Evolutionary conservation across 2,797 vertebrate species (phyloP).

Genomic region (Poeciliopsis infans): DNA sequence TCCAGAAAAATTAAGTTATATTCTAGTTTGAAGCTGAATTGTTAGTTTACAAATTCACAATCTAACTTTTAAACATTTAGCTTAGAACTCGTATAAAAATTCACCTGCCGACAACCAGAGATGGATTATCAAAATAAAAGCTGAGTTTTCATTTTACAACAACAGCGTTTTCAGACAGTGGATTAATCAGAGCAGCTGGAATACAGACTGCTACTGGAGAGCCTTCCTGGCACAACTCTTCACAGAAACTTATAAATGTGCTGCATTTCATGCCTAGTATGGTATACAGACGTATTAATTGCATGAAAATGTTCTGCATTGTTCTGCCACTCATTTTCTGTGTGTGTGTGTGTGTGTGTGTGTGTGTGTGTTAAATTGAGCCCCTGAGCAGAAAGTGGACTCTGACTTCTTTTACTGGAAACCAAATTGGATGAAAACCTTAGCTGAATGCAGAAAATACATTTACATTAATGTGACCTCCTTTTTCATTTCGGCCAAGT

Average conservation of each 20-base stretch:
- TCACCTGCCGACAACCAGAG: too few relatives aligned
- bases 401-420: slow-evolving; percentile 20
- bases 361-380: slow-evolving; percentile 1
- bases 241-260: neutral
- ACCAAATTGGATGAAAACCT: slow-evolving; percentile 15
- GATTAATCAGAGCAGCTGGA: neutral
- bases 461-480: slow-evolving; percentile 45
- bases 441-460: slow-evolving; percentile 37
- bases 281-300: neutral
- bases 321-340: neutral
- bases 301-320: neutral
- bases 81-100: too few relatives aligned
- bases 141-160: neutral
- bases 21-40: neutral
- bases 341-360: neutral
- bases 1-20: too few relatives aligned
- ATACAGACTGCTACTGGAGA: neutral
- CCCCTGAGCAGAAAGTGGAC: slow-evolving; percentile 6
- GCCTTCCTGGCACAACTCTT: neutral
- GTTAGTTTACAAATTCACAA: too few relatives aligned
- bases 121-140: neutral
- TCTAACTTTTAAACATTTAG: too few relatives aligned
- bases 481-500: slow-evolving; percentile 4
- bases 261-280: neutral
- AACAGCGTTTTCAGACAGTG: neutral